phyloP scores from a whole-genome alignment of 1,140 invertebrate genomes.

The Vanessa atalanta region DNA sequence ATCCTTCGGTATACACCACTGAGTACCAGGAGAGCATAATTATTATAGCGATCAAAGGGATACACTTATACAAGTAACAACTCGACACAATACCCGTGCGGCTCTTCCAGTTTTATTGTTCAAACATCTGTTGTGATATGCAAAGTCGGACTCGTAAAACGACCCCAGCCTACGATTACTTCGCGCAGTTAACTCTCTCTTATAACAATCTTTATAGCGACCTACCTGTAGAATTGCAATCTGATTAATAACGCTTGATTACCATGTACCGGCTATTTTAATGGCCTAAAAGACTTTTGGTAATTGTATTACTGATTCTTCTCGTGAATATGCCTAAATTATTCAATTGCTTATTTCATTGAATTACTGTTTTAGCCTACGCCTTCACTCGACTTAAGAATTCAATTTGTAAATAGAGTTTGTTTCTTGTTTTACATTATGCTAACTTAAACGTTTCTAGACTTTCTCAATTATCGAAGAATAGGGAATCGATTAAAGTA shows the following conservation, averaged over 20 bases:
- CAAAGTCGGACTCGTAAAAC: conserved; percentile 68
- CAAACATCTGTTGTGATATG: conserved; percentile 69
- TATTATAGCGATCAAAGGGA: conserved; percentile 36
- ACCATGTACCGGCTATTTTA: conserved; percentile 34
- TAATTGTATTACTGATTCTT: conserved; percentile 24
- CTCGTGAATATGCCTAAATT: conserved; percentile 12
- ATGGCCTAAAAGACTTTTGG: conserved; percentile 27
- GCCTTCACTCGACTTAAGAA: conserved; percentile 7
- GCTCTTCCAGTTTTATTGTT: conserved; percentile 65
- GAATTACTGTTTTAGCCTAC: conserved; percentile 16
- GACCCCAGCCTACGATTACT: conserved; percentile 61
- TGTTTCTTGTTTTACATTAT: conserved; percentile 17
- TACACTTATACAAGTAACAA: conserved; percentile 35
- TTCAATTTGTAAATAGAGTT: conserved; percentile 14
- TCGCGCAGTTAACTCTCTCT: conserved; percentile 65
- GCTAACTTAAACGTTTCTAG: conserved; percentile 3
- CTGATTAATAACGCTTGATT: conserved; percentile 58
- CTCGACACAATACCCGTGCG: conserved; percentile 47
- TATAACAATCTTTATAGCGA: conserved; percentile 62
- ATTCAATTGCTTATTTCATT: conserved; percentile 18
- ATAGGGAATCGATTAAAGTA: neutral
- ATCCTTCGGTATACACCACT: conserved; percentile 2
- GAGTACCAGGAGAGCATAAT: conserved; percentile 29
- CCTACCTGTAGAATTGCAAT: conserved; percentile 69
- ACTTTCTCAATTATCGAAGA: conserved; percentile 2